A percentile compares a stretch with the other conserved stretches of the same genome.
Evolutionary conservation across 2,113 vertebrate genomes (phyloP).

Genomic region (Sapajus apella): DNA sequence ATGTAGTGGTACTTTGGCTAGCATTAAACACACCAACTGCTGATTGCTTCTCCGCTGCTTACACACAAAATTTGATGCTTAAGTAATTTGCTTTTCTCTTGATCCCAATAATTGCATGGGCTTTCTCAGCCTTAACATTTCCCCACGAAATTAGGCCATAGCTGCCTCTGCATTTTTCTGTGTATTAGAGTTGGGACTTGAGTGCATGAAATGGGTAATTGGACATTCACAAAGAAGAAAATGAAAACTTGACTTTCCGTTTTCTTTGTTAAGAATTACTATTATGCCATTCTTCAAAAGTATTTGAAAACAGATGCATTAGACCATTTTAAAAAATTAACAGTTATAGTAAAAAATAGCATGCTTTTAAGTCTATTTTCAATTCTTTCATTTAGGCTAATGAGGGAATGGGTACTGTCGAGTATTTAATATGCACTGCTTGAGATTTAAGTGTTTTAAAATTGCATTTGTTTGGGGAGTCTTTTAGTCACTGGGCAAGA

Average conservation of each 20-base stretch:
- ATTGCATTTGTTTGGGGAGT: not conserved
- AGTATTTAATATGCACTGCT: not conserved
- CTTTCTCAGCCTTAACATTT: conserved; percentile 40
- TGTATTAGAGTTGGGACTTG: not conserved
- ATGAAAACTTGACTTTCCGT: not conserved
- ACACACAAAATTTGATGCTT: conserved; percentile 48
- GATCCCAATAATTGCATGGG: conserved; percentile 62
- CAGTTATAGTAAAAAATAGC: conserved; percentile 17
- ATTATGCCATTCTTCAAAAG: not conserved
- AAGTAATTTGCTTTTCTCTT: conserved; percentile 65
- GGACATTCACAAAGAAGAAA: not conserved
- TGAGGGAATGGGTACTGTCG: not conserved
- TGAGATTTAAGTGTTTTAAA: conserved; percentile 34
- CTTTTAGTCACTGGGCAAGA: conserved; percentile 2
- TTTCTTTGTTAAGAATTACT: conserved; percentile 21
- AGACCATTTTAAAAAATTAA: not conserved
- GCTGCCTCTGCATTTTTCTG: conserved; percentile 36
- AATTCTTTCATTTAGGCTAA: not conserved
- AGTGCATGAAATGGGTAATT: not conserved
- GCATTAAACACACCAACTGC: conserved; percentile 43
- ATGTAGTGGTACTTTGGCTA: conserved; percentile 9
- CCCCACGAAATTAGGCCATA: conserved; percentile 16
- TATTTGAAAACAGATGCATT: conserved; percentile 24
- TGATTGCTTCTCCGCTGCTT: not conserved
- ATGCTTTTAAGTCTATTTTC: not conserved